phyloP scores from a whole-genome alignment of 2,888 invertebrate genomes.

The Enoplolaimus lenunculus region DNA sequence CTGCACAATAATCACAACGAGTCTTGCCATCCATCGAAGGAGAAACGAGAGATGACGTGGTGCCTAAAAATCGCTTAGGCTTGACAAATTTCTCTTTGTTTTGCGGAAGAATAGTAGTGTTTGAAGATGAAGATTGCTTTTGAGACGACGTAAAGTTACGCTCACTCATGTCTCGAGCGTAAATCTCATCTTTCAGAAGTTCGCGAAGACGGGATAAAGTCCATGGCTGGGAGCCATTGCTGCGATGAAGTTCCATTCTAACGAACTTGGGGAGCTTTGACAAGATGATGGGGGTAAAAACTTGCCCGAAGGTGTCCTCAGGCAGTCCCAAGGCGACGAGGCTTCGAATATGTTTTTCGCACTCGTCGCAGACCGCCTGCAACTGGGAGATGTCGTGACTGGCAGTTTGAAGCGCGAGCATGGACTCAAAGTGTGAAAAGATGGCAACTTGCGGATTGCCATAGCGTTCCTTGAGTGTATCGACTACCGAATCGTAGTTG shows the following conservation, averaged over 20 bases:
- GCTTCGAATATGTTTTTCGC: slow-evolving; percentile 1
- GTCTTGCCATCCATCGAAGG: background rate
- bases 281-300: slow-evolving; percentile 1
- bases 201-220: slow-evolving; percentile 9
- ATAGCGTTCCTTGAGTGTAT: slow-evolving; percentile 10
- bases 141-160: background rate
- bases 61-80: background rate
- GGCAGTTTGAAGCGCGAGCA: slow-evolving; percentile 10
- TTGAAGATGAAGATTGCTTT: background rate
- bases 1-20: slow-evolving; percentile 7
- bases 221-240: background rate
- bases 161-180: slow-evolving; percentile 7
- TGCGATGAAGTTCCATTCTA: slow-evolving; percentile 3
- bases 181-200: background rate
- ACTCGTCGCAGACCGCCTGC: slow-evolving; percentile 8
- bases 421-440: background rate
- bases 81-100: slow-evolving; percentile 1
- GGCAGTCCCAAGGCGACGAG: background rate
- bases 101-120: background rate
- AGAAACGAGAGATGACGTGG: slow-evolving; percentile 13
- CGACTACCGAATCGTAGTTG: slow-evolving; percentile 6
- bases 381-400: background rate
- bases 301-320: background rate
- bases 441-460: slow-evolving; percentile 5
- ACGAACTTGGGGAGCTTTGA: slow-evolving; percentile 3